These are phyloP conservation scores for Drosophila busckii DNA, from an alignment of 1,140 invertebrate genomes.

Conservation along the genomic window DNA sequence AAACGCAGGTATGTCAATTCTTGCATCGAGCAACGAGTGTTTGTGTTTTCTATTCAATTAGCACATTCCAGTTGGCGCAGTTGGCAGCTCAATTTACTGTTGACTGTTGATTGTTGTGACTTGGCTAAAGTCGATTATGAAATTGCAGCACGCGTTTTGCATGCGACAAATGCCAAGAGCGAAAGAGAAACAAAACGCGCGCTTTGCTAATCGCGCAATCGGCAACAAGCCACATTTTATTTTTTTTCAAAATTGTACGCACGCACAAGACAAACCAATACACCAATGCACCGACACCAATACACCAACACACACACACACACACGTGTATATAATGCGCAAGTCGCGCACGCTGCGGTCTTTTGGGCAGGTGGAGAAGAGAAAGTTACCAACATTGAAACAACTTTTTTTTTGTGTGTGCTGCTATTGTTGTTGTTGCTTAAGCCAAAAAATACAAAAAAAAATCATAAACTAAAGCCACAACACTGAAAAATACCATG, in stretches of 20 bases:
- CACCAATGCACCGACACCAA: background rate
- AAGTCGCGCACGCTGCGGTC: conserved; percentile 24
- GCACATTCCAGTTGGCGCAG: too few species aligned
- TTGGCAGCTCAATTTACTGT: too few species aligned
- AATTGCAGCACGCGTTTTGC: conserved; percentile 72
- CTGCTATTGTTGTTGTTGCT: conserved; percentile 55
- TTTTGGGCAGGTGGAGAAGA: conserved; percentile 58
- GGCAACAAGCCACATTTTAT: conserved; percentile 23
- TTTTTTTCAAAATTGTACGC: too few species aligned
- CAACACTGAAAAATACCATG: conserved; percentile 32
- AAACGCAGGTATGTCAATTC: too few species aligned
- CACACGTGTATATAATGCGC: conserved; percentile 5
- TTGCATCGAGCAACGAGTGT: too few species aligned
- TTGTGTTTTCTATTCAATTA: too few species aligned
- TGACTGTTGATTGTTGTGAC: conserved; percentile 25
- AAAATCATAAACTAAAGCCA: conserved; percentile 31
- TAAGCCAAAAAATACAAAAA: conserved; percentile 26
- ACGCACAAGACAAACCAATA: conserved; percentile 17
- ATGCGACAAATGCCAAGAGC: conserved; percentile 28
- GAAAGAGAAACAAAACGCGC: conserved; percentile 9
- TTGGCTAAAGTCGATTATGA: conserved; percentile 46
- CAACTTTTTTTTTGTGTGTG: conserved; percentile 59
- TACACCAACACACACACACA: conserved; percentile 1
- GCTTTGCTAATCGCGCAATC: conserved; percentile 65
- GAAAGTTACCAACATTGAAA: conserved; percentile 75